Base-by-base conservation (phyloP, 2,113 vertebrate genomes). In the Rostratula benghalensis region DNA sequence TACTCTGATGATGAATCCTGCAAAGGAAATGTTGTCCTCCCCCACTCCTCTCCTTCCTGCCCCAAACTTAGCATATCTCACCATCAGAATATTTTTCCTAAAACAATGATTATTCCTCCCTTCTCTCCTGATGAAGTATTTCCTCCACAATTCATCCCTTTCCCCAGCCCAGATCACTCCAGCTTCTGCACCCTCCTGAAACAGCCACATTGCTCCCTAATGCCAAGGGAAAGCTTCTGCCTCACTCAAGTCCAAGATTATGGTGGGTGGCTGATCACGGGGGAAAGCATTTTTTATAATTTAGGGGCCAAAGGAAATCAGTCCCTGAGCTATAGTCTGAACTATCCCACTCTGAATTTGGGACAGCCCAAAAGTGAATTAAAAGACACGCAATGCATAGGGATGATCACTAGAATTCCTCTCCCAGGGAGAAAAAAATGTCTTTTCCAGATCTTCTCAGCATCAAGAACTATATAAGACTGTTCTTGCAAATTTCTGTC, bases 381-480 rank as follows among this genome's bases (percentile, higher is more conserved):
- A 37, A 68, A 68, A 82, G 10, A 51, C 1, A 9, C 6, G 19
- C 0, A 0, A 43, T 51, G 50, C 14, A 20, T 1, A 1, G 22
- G 10, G 24, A 64, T 25, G 53, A 13, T 50, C 24, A 43, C 1
- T 8, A 57, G 16, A 89, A 71, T 70, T 65, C 43, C 33, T 50
- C 43, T 85, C 12, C 17, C 11, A 50, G n/a, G 25, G 11, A 56
- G 45, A 3, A 90, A 10, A 75, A 53, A 7, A 64, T 61, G 24
- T 78, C 28, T 20, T 46, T 76, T 35, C 39, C 30, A 65, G 39
- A 61, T 25, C 25, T 70, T 90, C 27, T 59, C 41, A 77, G 17
- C 15, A 46, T 57, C 37, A 59, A 68, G 33, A 80, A 74, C 28
- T 51, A 28, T 22, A 2, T 25, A 65, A 45, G 11, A n/a, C 18